phyloP scores from a whole-genome alignment of 2,888 invertebrate species.

The Odontocolon sp. region DNA sequence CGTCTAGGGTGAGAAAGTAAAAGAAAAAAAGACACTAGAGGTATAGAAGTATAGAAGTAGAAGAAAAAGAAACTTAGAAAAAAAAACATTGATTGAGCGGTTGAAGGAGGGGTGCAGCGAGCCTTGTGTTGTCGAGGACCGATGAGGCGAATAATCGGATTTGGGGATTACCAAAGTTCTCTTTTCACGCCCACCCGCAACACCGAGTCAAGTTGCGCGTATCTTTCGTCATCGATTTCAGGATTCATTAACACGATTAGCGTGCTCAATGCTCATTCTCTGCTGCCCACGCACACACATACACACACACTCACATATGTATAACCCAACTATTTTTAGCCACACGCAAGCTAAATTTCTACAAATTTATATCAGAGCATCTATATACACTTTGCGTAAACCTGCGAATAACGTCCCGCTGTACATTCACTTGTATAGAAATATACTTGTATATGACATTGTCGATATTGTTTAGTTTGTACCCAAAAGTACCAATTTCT shows the following conservation, averaged over 20 bases:
- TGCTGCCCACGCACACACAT: no score
- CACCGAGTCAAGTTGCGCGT: conserved; percentile 61
- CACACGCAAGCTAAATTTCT: conserved; percentile 3
- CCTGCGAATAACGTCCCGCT: no score
- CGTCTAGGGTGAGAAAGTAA: conserved; percentile 20
- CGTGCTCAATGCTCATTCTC: conserved; percentile 1
- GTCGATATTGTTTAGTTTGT: no score
- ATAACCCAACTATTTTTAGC: conserved; percentile 5
- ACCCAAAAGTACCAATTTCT: neutral
- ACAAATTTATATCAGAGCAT: no score
- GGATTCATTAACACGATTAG: conserved; percentile 67
- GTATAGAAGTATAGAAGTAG: neutral
- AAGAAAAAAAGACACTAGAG: conserved; percentile 40
- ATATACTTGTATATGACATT: no score
- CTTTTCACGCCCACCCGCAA: conserved; percentile 62
- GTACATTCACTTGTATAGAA: no score
- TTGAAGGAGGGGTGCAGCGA: conserved; percentile 53
- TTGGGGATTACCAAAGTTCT: conserved; percentile 74
- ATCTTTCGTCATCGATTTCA: conserved; percentile 62
- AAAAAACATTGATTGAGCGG: conserved; percentile 64
- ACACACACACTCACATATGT: neutral
- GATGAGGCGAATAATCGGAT: conserved; percentile 80
- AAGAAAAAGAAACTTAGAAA: conserved; percentile 30
- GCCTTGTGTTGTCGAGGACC: conserved; percentile 66
- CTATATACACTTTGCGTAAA: no score